phyloP scores from a whole-genome alignment of 2,797 vertebrate species.

The Synaphobranchus kaupii region DNA sequence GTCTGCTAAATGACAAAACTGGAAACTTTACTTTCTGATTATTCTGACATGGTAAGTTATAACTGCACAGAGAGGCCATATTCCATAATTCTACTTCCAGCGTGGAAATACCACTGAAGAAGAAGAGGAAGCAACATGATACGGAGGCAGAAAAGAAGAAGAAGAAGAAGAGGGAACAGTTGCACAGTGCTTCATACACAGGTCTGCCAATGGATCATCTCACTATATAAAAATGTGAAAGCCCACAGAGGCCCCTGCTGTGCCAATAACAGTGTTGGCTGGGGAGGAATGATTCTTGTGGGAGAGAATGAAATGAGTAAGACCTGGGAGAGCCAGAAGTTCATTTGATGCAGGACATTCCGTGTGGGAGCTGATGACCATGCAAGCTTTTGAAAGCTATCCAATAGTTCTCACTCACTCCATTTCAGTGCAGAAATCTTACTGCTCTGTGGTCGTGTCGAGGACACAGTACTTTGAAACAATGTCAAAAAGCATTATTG shows the following conservation, averaged over 20 bases:
- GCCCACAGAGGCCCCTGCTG: conserved; percentile 2
- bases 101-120: neutral
- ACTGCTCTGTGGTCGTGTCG: neutral
- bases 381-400: neutral
- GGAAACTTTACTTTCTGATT: neutral
- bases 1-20: neutral
- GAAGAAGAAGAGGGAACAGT: neutral
- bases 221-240: conserved; percentile 10
- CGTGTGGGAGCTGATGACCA: neutral
- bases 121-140: neutral
- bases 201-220: conserved; percentile 11
- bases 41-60: neutral
- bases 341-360: conserved; percentile 1
- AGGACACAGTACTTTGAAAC: neutral
- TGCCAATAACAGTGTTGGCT: neutral
- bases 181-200: neutral
- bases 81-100: neutral
- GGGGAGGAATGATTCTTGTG: neutral
- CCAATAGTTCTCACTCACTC: neutral
- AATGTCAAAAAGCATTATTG: neutral
- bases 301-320: neutral
- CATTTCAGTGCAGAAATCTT: neutral
- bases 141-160: neutral
- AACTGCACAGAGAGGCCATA: neutral
- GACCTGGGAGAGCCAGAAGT: neutral